These are phyloP conservation scores for Betta splendens DNA, from an alignment of 2,797 vertebrate species.

Conservation along the genomic window DNA sequence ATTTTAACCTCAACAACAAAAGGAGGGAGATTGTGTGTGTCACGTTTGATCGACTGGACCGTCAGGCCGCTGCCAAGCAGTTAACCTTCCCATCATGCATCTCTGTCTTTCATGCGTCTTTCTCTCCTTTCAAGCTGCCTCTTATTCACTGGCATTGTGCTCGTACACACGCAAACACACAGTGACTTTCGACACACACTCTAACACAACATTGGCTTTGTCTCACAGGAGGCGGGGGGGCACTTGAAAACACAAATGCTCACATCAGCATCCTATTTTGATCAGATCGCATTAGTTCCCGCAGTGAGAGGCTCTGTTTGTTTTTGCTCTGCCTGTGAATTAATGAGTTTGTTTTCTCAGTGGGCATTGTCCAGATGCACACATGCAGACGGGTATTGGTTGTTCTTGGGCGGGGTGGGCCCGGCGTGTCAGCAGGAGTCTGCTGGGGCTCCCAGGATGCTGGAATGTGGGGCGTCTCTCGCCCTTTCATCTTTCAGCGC, in stretches of 20 bases:
- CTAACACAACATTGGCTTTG: slow-evolving; percentile 64
- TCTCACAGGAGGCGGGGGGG: slow-evolving; percentile 24
- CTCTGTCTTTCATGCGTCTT: slow-evolving; percentile 38
- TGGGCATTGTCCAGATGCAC: slow-evolving; percentile 40
- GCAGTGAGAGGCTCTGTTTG: slow-evolving; percentile 58
- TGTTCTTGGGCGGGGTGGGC: slow-evolving; percentile 47
- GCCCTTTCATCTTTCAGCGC: slow-evolving; percentile 47
- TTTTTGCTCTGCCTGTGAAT: slow-evolving; percentile 65
- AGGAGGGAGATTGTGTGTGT: slow-evolving; percentile 5
- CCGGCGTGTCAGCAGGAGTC: slow-evolving; percentile 58
- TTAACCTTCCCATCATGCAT: slow-evolving; percentile 52
- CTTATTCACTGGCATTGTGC: slow-evolving; percentile 39
- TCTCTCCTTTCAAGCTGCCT: slow-evolving; percentile 28
- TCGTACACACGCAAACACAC: slow-evolving; percentile 18
- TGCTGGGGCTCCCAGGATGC: slow-evolving; percentile 31
- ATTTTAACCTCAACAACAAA: not conserved
- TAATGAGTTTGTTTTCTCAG: slow-evolving; percentile 71
- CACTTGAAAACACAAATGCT: slow-evolving; percentile 47
- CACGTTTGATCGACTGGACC: too few relatives aligned
- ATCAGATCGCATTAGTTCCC: slow-evolving; percentile 51
- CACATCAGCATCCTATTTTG: slow-evolving; percentile 50
- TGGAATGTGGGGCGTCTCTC: slow-evolving; percentile 53
- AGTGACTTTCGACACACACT: slow-evolving; percentile 24
- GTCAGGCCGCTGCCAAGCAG: slow-evolving; percentile 30
- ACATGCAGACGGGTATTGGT: slow-evolving; percentile 37